Percentiles rank a stretch among this genome's conserved stretches.
These are phyloP conservation scores for Xiphophorus hellerii DNA, from an alignment of 2,113 vertebrate species.

Conservation along the genomic window DNA sequence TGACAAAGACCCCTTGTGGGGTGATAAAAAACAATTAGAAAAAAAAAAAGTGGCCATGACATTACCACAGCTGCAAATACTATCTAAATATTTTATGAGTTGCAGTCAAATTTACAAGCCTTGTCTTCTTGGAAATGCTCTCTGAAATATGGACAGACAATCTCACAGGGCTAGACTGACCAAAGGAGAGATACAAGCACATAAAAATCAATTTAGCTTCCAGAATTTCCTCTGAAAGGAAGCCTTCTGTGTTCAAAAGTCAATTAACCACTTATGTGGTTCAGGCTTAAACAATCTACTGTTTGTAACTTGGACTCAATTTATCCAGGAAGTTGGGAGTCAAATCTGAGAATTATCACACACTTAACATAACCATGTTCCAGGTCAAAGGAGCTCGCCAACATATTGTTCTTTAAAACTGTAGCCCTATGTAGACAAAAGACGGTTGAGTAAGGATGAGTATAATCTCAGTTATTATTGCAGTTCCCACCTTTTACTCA, in stretches of 20 bases:
- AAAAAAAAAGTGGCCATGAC: constrained; percentile 2
- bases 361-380: neutral
- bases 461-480: neutral
- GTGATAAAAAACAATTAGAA: too few relatives aligned
- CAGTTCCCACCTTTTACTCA: neutral
- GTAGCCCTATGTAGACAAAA: neutral
- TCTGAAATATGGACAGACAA: constrained; percentile 40
- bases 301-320: neutral
- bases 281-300: neutral
- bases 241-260: neutral
- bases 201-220: neutral
- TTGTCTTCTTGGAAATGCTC: constrained; percentile 59
- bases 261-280: neutral
- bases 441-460: neutral
- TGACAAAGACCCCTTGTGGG: too few relatives aligned
- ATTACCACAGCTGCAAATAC: constrained; percentile 27
- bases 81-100: constrained; percentile 71
- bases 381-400: too few relatives aligned
- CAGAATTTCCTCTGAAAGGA: neutral
- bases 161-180: constrained; percentile 13
- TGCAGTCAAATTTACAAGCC: constrained; percentile 48
- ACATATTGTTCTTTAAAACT: neutral
- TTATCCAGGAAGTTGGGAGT: neutral
- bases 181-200: constrained; percentile 18
- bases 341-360: neutral